These are phyloP conservation scores for Sisor rabdophorus DNA, from an alignment of 2,113 vertebrate genomes.

Conservation along the genomic window DNA sequence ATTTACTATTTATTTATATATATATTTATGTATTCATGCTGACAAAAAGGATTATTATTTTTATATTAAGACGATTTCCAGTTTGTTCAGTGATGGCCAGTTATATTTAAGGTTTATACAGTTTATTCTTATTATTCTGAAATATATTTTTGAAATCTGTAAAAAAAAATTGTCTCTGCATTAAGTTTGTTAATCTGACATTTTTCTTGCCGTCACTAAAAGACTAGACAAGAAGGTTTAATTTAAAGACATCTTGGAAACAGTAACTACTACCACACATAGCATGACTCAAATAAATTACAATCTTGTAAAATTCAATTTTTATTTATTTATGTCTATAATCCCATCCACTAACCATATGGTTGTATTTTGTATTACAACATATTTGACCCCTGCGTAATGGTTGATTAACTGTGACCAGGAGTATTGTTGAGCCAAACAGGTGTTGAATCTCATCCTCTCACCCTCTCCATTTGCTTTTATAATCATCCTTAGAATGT, in stretches of 20 bases:
- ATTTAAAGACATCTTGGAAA: background rate
- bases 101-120: background rate
- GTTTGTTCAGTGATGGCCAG: background rate
- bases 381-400: conserved; percentile 36
- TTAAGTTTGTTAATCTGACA: background rate
- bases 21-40: background rate
- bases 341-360: background rate
- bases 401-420: conserved; percentile 40
- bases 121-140: background rate
- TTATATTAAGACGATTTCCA: background rate
- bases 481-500: conserved; percentile 56
- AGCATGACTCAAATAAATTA: background rate
- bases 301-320: background rate
- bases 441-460: conserved; percentile 45
- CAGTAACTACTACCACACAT: background rate
- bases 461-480: conserved; percentile 48
- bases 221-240: background rate
- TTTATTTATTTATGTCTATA: background rate
- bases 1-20: background rate
- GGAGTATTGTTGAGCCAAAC: conserved; percentile 46
- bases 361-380: conserved; percentile 34
- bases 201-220: background rate
- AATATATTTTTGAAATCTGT: background rate
- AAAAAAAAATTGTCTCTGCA: background rate
- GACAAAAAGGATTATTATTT: background rate